A percentile compares a stretch with the other conserved stretches of the same genome.
These are phyloP conservation scores for Leptopilina clavipes DNA, from an alignment of 1,140 invertebrate species.

Conservation along the genomic window DNA sequence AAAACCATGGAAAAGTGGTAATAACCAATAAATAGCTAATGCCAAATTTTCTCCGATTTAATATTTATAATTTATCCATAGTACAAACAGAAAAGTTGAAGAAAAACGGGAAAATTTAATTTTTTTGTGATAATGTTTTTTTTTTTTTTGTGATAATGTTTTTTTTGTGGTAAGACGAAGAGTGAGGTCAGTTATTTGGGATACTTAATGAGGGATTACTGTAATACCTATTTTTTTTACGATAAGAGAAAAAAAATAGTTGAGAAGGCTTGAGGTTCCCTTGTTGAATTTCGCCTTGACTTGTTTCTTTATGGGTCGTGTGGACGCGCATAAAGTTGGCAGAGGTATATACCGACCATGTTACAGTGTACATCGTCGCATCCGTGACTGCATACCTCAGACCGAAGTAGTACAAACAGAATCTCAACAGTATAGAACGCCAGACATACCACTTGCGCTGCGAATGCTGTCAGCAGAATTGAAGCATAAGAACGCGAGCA, in stretches of 20 bases:
- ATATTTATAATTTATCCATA: too few relatives aligned
- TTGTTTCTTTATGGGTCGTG: slow-evolving; percentile 31
- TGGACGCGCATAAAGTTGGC: slow-evolving; percentile 22
- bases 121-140: too few relatives aligned
- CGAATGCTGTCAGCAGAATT: slow-evolving; percentile 22
- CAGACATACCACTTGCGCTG: slow-evolving; percentile 11
- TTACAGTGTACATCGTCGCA: slow-evolving; percentile 30
- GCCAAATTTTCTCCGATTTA: neutral
- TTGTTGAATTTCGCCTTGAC: slow-evolving; percentile 17
- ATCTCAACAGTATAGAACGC: slow-evolving; percentile 28
- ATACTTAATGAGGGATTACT: neutral
- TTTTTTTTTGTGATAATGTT: too few relatives aligned
- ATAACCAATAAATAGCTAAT: slow-evolving; percentile 52
- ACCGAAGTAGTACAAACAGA: slow-evolving; percentile 34
- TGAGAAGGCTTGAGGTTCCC: neutral
- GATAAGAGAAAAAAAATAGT: neutral
- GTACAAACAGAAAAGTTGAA: too few relatives aligned
- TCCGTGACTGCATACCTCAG: slow-evolving; percentile 14
- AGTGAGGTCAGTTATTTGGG: too few relatives aligned
- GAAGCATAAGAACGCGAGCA: slow-evolving; percentile 11
- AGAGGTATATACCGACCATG: slow-evolving; percentile 26
- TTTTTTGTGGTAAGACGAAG: too few relatives aligned
- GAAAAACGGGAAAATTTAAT: too few relatives aligned
- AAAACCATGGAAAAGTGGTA: slow-evolving; percentile 53
- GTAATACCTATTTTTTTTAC: neutral